Base-by-base conservation (phyloP, 2,113 vertebrate species). In the Tupaia tana region DNA sequence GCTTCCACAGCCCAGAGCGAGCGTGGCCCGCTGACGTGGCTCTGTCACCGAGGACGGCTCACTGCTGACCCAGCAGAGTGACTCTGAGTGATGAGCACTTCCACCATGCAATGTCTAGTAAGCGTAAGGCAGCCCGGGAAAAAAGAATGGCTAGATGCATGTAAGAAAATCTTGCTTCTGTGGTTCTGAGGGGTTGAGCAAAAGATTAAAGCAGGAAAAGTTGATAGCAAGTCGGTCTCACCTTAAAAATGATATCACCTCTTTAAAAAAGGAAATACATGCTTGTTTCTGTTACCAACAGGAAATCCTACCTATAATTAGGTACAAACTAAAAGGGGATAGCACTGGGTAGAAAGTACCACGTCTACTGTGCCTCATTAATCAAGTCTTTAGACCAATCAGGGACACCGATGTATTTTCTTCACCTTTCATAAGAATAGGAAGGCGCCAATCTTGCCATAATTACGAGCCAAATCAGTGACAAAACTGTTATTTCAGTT, bases 61-160 rank as follows among this genome's bases (percentile, higher is more conserved):
- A 29, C 95, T 98, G 97, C 97, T 98, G 97, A 96, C 93, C 66
- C 96, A 92, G 98, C 98, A 98, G 85, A 77, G 83, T 31, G 86
- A 56, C 91, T 29, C 79, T 15, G 3, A 58, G 82, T 2, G 77
- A 90, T 61, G 1, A 66, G 78, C 27, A 75, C 86, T 74, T 63
- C 31, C 86, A 64, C 69, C 0, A 59, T 34, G 9, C 6, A 25
- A 69, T 9, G 34, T 0, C 69, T 58, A 22, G 1, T 0, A 11
- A 86, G 59, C 2, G 24, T 0, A 63, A 96, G 61, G 91, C 1
- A 0, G 84, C 79, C 94, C 79, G 34, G 87, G 70, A 16, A 61
- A 66, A 78, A 74, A 54, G 82, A 94, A 63, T 20, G 2, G 14
- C 43, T 89, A 69, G 15, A 25, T 6, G 16, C 80, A 14, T 8